phyloP scores from a whole-genome alignment of 2,113 vertebrate genomes.

The Etia nguti region DNA sequence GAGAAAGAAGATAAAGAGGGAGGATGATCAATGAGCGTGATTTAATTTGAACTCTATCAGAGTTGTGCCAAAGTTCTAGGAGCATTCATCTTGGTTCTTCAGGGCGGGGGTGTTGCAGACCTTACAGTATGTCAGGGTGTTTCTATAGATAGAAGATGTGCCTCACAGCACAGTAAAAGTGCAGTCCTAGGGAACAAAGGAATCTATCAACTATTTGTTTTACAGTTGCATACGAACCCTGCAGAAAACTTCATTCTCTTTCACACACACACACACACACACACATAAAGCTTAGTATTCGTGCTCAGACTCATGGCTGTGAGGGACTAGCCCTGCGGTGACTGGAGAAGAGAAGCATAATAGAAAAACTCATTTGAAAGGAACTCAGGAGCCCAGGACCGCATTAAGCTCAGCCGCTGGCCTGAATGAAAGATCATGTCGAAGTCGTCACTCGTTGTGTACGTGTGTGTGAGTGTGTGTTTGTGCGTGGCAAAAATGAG shows the following conservation, averaged over 20 bases:
- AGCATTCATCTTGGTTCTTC: slow-evolving; percentile 1
- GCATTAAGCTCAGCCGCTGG: slow-evolving; percentile 38
- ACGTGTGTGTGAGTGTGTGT: not conserved
- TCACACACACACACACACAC: not conserved
- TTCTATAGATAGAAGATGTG: not conserved
- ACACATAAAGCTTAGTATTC: slow-evolving; percentile 29
- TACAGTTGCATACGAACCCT: not conserved
- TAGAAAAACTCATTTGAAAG: slow-evolving; percentile 47
- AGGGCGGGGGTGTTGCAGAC: not conserved
- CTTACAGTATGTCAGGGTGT: not conserved
- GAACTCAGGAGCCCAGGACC: slow-evolving; percentile 25
- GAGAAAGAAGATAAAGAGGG: not conserved
- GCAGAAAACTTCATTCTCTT: not conserved
- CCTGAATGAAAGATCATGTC: slow-evolving; percentile 50
- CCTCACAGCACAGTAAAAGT: not conserved
- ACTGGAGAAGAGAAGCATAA: slow-evolving; percentile 36
- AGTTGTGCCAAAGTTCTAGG: not conserved
- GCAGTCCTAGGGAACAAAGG: not conserved
- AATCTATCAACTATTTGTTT: not conserved
- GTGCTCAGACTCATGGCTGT: not conserved
- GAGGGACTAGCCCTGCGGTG: slow-evolving; percentile 34
- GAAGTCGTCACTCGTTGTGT: not conserved
- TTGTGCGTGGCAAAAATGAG: not conserved
- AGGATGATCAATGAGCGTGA: slow-evolving; percentile 28
- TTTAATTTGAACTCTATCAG: slow-evolving; percentile 7